phyloP scores from a whole-genome alignment of 1,140 invertebrate genomes.

The Heliothis subflexa region DNA sequence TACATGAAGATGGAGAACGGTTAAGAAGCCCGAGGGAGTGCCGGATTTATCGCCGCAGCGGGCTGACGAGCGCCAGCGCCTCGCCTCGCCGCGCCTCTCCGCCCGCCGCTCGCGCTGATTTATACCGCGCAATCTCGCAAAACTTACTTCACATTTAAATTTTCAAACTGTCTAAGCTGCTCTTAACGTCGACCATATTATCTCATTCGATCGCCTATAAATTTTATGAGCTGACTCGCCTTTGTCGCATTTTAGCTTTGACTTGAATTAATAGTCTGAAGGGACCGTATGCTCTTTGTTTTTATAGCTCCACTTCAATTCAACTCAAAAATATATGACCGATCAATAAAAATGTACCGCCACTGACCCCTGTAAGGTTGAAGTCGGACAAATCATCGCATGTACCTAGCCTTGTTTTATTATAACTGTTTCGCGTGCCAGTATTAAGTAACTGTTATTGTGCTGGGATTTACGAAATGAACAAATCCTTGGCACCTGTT shows the following conservation, averaged over 20 bases:
- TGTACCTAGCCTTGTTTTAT: constrained; percentile 36
- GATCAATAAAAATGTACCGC: constrained; percentile 41
- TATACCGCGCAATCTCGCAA: constrained; percentile 85
- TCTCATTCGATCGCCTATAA: constrained; percentile 86
- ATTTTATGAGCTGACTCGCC: constrained; percentile 84
- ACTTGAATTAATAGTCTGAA: constrained; percentile 79
- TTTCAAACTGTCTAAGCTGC: constrained; percentile 85
- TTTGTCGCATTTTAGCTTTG: constrained; percentile 78
- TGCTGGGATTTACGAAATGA: constrained; percentile 80
- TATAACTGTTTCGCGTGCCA: constrained; percentile 60
- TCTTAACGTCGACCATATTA: constrained; percentile 85
- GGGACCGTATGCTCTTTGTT: constrained; percentile 66
- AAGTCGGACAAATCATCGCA: constrained; percentile 11
- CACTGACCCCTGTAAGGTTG: constrained; percentile 12
- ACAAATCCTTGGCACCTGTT: constrained; percentile 79
- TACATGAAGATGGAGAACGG: constrained; percentile 75
- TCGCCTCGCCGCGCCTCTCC: constrained; percentile 61
- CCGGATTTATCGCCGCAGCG: constrained; percentile 80
- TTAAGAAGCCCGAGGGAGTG: constrained; percentile 79
- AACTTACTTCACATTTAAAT: constrained; percentile 87
- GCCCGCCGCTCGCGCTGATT: constrained; percentile 75
- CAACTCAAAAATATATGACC: constrained; percentile 47
- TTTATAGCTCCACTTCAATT: constrained; percentile 58
- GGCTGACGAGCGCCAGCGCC: constrained; percentile 65
- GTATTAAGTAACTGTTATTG: constrained; percentile 68